Percentiles rank a stretch among this genome's conserved stretches.
Evolutionary conservation across 2,113 vertebrate species (phyloP).

Genomic region (Cyanoliseus patagonus): DNA sequence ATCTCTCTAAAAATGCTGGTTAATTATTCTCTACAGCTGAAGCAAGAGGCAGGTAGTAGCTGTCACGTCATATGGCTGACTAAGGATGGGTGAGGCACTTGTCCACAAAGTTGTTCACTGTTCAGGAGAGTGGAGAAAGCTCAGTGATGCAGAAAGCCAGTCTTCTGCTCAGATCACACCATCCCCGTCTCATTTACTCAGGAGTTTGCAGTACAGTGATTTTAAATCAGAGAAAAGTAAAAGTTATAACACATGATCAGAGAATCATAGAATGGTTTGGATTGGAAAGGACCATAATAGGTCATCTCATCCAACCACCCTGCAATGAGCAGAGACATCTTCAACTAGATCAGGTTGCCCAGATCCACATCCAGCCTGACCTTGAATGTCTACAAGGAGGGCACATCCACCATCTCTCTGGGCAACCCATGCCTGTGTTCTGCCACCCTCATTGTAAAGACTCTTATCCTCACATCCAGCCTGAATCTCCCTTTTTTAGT

Average conservation of each 20-base stretch:
- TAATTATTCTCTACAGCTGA: neutral
- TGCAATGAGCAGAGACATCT: neutral
- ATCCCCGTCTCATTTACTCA: neutral
- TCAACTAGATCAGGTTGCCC: neutral
- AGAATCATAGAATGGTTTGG: neutral
- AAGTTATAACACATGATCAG: neutral
- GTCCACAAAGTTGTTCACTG: neutral
- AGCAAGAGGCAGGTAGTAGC: neutral
- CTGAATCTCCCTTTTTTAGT: neutral
- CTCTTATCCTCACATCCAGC: neutral
- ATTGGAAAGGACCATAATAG: neutral
- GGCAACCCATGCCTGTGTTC: neutral
- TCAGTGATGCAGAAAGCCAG: neutral
- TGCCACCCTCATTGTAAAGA: neutral
- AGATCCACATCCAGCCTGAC: neutral
- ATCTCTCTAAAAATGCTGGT: neutral
- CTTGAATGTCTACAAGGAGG: neutral
- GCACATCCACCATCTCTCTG: neutral
- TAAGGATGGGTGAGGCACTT: neutral
- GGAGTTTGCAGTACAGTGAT: neutral
- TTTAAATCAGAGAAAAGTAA: neutral
- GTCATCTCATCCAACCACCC: neutral
- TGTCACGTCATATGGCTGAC: fast-evolving
- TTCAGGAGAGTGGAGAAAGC: neutral
- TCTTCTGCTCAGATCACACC: neutral